Conservation (phyloP, 37 sponge, comb jelly and placozoan species). For the Cladorhizidae sp. region DNA sequence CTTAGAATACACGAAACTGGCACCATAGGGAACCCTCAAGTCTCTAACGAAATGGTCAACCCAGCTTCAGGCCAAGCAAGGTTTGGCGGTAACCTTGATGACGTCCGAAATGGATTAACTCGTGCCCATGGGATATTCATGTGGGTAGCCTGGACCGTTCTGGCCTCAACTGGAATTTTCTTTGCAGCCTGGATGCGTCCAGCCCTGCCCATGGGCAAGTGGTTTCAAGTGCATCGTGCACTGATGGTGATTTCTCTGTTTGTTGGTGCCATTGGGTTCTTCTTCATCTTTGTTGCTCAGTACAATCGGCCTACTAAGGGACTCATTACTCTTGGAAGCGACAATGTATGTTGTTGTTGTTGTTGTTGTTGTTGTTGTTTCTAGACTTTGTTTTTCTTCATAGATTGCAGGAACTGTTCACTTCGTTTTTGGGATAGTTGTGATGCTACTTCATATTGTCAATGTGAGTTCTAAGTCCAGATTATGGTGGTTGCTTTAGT, state of each 20-base stretch:
- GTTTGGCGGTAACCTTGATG: neutral
- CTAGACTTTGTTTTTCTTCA: neutral
- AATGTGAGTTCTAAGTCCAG: conserved; percentile 64
- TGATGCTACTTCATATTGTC: conserved; percentile 54
- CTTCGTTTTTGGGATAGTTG: conserved; percentile 54
- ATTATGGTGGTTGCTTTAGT: neutral
- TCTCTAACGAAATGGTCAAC: neutral
- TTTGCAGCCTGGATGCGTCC: conserved; percentile 76
- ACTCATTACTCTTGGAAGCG: conserved; percentile 32
- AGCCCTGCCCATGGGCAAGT: conserved; percentile 64
- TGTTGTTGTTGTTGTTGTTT: neutral
- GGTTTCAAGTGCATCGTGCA: conserved; percentile 78
- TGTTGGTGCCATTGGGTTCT: conserved; percentile 48
- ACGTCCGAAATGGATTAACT: neutral
- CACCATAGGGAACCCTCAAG: neutral
- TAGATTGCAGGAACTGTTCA: conserved; percentile 47
- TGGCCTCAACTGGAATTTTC: conserved; percentile 66
- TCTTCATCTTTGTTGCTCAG: conserved; percentile 58
- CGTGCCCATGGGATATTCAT: conserved; percentile 64
- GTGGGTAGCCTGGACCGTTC: conserved; percentile 58
- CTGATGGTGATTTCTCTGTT: conserved; percentile 52
- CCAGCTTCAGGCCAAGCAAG: neutral
- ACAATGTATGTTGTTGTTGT: neutral
- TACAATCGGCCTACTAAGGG: conserved; percentile 15
- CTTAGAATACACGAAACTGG: neutral